These are phyloP conservation scores for Megalonaias nervosa DNA, from an alignment of 1,140 invertebrate genomes.

Conservation along the genomic window DNA sequence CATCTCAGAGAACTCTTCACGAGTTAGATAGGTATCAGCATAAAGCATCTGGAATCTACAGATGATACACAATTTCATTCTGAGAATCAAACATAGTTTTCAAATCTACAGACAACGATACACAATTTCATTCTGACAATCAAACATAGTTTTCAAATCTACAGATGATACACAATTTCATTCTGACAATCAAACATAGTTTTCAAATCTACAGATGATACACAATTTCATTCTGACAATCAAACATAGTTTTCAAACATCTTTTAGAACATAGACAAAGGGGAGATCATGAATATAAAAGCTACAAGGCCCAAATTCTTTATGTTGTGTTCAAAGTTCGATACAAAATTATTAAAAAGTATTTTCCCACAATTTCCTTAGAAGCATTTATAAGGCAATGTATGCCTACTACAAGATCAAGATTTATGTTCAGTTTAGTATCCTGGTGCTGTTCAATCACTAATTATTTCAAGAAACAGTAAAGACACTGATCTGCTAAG, in stretches of 20 bases:
- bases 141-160: conserved; percentile 76
- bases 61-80: neutral
- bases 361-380: neutral
- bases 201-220: conserved; percentile 75
- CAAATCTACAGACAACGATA: conserved; percentile 61
- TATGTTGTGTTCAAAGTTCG: neutral
- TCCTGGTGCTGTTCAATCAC: too few relatives aligned
- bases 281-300: neutral
- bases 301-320: neutral
- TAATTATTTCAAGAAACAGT: too few relatives aligned
- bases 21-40: conserved; percentile 84
- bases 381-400: neutral
- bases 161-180: neutral
- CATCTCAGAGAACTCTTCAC: conserved; percentile 86
- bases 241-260: neutral
- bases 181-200: too few relatives aligned
- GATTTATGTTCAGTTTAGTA: too few relatives aligned
- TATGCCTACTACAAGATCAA: too few relatives aligned
- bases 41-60: conserved; percentile 89
- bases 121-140: neutral
- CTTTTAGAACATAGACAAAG: neutral
- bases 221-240: neutral
- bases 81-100: neutral
- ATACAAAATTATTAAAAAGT: neutral
- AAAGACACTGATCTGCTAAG: too few relatives aligned